phyloP scores from a whole-genome alignment of 2,888 invertebrate genomes.

The Zelleria hepariella region DNA sequence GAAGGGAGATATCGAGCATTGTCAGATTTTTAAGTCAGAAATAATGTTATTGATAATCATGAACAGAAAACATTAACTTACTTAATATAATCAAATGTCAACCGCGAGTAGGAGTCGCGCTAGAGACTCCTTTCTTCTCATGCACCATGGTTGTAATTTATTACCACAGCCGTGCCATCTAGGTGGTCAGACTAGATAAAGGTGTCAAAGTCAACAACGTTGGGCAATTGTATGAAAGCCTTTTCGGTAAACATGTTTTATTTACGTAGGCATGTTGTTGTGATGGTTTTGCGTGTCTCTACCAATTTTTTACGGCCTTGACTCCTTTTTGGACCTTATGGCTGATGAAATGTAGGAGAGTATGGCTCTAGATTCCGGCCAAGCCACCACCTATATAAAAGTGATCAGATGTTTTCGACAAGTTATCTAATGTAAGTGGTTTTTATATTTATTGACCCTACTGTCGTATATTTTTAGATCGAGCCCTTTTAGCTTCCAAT shows the following conservation, averaged over 20 bases:
- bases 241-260: not conserved
- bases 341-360: not conserved
- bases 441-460: too few relatives aligned
- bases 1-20: too few relatives aligned
- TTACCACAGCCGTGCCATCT: not conserved
- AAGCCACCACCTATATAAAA: too few relatives aligned
- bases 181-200: not conserved
- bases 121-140: not conserved
- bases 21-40: too few relatives aligned
- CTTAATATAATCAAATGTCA: not conserved
- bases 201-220: not conserved
- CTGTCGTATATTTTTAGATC: too few relatives aligned
- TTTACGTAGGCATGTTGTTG: not conserved
- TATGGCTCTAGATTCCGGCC: too few relatives aligned
- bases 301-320: not conserved
- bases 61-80: too few relatives aligned
- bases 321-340: not conserved
- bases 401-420: too few relatives aligned
- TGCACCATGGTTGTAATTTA: not conserved
- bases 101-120: too few relatives aligned
- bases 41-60: too few relatives aligned
- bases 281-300: not conserved
- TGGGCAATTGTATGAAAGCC: not conserved
- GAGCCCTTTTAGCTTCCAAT: too few relatives aligned
- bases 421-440: too few relatives aligned